Evolutionary conservation across 2,797 vertebrate species (phyloP).

Genomic region (Anomalospiza imberbis): DNA sequence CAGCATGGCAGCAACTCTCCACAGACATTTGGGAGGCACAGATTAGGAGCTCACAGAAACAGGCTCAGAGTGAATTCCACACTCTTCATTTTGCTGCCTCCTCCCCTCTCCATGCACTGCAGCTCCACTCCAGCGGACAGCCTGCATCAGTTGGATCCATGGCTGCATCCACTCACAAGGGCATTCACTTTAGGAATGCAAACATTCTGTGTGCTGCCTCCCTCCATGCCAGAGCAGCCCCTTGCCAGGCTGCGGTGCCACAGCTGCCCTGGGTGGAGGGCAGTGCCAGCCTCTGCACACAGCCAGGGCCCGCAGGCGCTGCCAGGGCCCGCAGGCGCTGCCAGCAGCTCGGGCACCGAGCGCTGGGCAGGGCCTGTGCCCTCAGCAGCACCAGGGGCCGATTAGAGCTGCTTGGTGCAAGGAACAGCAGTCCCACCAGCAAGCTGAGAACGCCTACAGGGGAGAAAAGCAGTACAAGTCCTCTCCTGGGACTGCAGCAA

Average conservation of each 20-base stretch:
- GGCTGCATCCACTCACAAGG: background rate
- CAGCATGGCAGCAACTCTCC: background rate
- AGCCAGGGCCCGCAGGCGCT: background rate
- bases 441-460: background rate
- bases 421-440: background rate
- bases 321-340: background rate
- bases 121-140: background rate
- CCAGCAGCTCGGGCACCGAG: background rate
- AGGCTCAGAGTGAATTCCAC: background rate
- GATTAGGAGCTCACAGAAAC: background rate
- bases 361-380: background rate
- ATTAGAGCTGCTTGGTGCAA: background rate
- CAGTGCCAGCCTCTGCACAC: background rate
- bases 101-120: background rate
- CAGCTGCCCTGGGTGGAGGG: background rate
- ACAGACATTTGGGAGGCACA: background rate
- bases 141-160: rapidly evolving
- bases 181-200: rapidly evolving
- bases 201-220: background rate
- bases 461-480: background rate
- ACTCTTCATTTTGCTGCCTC: background rate
- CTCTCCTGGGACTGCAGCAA: background rate
- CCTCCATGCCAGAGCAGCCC: background rate
- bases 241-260: background rate
- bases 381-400: background rate